These are phyloP conservation scores for Hermaeophaga mercurialis DNA, from an alignment of 2,888 invertebrate species.

Conservation along the genomic window DNA sequence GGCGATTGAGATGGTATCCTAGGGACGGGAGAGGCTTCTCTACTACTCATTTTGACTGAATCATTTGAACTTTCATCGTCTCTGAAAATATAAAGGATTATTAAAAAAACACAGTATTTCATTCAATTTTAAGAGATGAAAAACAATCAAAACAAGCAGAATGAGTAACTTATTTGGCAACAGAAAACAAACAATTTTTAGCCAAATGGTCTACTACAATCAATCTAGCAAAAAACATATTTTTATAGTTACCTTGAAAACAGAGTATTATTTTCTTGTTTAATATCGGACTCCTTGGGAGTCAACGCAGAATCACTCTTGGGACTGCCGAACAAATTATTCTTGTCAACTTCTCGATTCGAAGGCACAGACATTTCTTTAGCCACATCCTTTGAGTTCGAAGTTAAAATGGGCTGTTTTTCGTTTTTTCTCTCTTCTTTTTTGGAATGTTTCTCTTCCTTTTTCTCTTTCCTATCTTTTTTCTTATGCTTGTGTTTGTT, in stretches of 20 bases:
- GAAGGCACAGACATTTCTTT: constrained; percentile 24
- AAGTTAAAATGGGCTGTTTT: constrained; percentile 24
- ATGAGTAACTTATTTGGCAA: too few relatives aligned
- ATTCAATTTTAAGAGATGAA: too few relatives aligned
- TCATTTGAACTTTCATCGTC: constrained; percentile 52
- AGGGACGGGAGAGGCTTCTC: constrained; percentile 44
- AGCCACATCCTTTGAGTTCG: constrained; percentile 24
- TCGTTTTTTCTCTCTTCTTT: constrained; percentile 42
- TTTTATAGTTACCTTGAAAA: constrained; percentile 13
- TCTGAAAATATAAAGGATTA: constrained; percentile 16
- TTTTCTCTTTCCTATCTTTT: constrained; percentile 61
- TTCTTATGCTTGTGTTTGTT: constrained; percentile 62
- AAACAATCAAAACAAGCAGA: too few relatives aligned
- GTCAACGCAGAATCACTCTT: constrained; percentile 38
- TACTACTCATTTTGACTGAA: constrained; percentile 46
- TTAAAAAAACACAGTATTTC: not conserved
- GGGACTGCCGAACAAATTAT: constrained; percentile 42
- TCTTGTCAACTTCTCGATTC: constrained; percentile 37
- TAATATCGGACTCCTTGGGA: constrained; percentile 35
- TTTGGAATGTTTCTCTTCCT: constrained; percentile 61
- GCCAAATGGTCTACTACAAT: too few relatives aligned
- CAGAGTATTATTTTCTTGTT: constrained; percentile 31
- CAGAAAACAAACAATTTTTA: too few relatives aligned
- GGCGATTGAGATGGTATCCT: constrained; percentile 30
- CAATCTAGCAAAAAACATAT: too few relatives aligned